These are phyloP conservation scores for Callyntrura sp. DNA, from an alignment of 2,888 invertebrate genomes.

Conservation along the genomic window DNA sequence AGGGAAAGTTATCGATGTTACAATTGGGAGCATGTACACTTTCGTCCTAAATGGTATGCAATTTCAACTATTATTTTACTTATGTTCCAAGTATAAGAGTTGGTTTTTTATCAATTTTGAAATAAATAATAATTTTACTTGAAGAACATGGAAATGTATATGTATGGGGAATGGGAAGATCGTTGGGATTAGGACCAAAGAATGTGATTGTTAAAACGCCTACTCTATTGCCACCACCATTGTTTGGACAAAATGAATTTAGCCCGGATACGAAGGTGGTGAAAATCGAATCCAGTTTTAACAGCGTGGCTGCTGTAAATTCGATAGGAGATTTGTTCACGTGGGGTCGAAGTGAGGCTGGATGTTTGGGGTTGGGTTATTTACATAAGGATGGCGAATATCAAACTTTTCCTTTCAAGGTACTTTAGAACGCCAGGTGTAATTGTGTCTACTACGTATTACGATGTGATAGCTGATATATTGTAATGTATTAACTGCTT, in stretches of 20 bases:
- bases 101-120: too few species aligned
- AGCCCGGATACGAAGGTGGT: conserved; percentile 89
- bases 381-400: not conserved
- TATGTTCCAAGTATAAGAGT: too few species aligned
- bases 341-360: conserved; percentile 96
- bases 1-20: conserved; percentile 92
- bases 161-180: conserved; percentile 96
- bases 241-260: conserved; percentile 95
- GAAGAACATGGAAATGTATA: conserved; percentile 94
- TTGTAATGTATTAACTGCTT: not conserved
- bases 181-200: conserved; percentile 95
- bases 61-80: not conserved
- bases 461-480: conserved; percentile 13
- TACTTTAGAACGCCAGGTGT: too few species aligned
- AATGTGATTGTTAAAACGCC: conserved; percentile 90
- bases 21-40: conserved; percentile 95
- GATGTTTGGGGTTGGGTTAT: conserved; percentile 94
- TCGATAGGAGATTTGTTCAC: conserved; percentile 93
- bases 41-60: conserved; percentile 91
- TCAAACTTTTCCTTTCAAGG: conserved; percentile 81
- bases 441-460: too few species aligned
- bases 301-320: conserved; percentile 93
- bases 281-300: conserved; percentile 90
- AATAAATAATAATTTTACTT: too few species aligned
- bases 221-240: conserved; percentile 90